Percentiles rank a stretch among this genome's conserved stretches.
Evolutionary conservation across 92 coral and sea anemone genomes (phyloP).

Genomic region (Hydrozoanthus gracilis): DNA sequence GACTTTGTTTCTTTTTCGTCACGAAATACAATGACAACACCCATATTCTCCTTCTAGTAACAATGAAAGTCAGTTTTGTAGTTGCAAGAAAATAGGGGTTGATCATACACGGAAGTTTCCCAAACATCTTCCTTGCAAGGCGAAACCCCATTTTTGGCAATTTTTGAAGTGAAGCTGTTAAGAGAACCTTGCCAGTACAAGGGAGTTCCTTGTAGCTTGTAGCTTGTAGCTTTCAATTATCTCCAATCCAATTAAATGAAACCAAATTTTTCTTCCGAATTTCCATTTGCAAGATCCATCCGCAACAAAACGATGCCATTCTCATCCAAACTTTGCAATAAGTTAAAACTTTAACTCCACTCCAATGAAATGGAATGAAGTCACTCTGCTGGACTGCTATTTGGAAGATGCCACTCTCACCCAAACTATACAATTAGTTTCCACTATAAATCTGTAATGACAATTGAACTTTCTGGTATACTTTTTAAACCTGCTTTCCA

Average conservation of each 20-base stretch:
- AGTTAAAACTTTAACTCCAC: neutral
- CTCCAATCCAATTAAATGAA: neutral
- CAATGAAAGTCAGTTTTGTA: too few species aligned
- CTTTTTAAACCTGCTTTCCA: conserved; percentile 71
- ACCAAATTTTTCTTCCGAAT: too few species aligned
- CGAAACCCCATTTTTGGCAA: neutral
- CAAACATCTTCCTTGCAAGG: neutral
- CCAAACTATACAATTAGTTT: neutral
- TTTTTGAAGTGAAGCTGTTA: neutral
- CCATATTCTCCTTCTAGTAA: too few species aligned
- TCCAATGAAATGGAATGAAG: neutral
- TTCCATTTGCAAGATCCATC: conserved; percentile 6
- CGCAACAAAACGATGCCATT: neutral
- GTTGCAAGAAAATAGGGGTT: too few species aligned
- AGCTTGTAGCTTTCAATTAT: neutral
- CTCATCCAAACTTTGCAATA: neutral
- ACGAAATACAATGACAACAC: too few species aligned
- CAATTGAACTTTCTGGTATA: conserved; percentile 73
- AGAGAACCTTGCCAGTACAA: neutral
- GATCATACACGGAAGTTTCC: neutral
- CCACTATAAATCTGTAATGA: conserved; percentile 80
- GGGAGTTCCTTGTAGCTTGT: neutral
- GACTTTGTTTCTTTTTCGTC: too few species aligned
- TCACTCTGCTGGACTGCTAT: neutral
- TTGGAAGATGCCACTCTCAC: neutral